phyloP scores from a whole-genome alignment of 2,113 vertebrate species.

The Neofelis nebulosa region DNA sequence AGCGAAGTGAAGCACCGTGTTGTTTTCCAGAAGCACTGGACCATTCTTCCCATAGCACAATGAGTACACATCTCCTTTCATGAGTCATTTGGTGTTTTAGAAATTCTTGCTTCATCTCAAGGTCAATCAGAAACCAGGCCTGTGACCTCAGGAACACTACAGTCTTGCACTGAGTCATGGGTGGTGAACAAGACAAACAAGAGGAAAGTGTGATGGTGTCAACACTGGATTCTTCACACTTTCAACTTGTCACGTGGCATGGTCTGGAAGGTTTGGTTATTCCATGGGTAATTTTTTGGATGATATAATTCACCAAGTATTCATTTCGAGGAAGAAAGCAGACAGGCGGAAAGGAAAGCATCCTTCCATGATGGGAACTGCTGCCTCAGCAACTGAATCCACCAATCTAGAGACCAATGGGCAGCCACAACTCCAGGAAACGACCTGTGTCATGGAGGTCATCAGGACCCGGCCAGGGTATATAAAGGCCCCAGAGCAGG shows the following conservation, averaged over 20 bases:
- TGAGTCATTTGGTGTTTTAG: background rate
- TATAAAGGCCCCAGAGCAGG: background rate
- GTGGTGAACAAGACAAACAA: background rate
- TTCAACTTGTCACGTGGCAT: background rate
- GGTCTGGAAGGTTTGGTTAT: background rate
- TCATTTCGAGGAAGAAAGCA: background rate
- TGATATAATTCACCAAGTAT: background rate
- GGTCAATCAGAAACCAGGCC: background rate
- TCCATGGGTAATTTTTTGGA: background rate
- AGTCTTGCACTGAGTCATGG: background rate
- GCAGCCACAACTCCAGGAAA: conserved; percentile 61
- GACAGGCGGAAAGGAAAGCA: background rate
- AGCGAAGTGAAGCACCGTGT: background rate
- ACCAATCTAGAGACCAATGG: background rate
- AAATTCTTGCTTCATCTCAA: background rate
- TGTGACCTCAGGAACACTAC: background rate
- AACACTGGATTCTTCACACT: background rate
- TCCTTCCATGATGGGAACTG: background rate
- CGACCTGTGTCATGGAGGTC: background rate
- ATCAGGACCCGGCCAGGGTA: background rate
- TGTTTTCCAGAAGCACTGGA: background rate
- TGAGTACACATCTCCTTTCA: background rate
- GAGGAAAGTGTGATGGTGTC: background rate
- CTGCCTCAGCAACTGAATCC: background rate
- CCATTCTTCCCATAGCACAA: background rate